Evolutionary conservation across 2,888 invertebrate species (phyloP), one percentile per base, ranked within the genome.

Genomic region (Amphipyra berbera): DNA sequence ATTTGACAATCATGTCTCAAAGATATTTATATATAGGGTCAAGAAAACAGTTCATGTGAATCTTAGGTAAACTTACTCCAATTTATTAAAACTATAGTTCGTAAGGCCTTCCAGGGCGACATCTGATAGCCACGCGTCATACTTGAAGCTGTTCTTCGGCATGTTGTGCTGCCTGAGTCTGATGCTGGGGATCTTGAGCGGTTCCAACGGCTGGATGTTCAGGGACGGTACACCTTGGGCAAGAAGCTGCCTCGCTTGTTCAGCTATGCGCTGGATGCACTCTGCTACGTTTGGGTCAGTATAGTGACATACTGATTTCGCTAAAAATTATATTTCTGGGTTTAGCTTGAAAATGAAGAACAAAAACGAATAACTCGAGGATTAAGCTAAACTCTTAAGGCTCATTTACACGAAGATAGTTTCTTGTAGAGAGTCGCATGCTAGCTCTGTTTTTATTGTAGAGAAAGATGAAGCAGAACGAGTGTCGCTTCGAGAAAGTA

Each of bases 121-220:
- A 55, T 95, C 95, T 0, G 93, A 89, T 0, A 96, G 87, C 89
- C 94, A 94, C 1, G 95, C 95, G 73, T 95, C 95, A 67, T 95
- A 95, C 68, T 95, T 95, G 80, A 95, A 94, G 35, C 89, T 89
- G 49, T 90, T 90, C 60, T 92, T 90, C 0, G 95, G 92, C 79
- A 87, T 89, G 53, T 90, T 93, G 61, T 94, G 95, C 65, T 96
- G 96, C 57, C 96, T 90, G 3, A 96, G 84, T 45, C 95, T 88
- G 45, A 96, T 94, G 77, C 95, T 95, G 13, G 96, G 95, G 9
- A 96, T 90, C 65, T 90, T 89, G 47, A 96, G 84, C 0, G 96
- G 96, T 49, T 96, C 96, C 47, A 96, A 83, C 0, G 96, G 88
- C 45, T 96, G 96, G 27, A 96, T 95, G 13, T 93, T 94, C 9